Conservation (phyloP, 2,113 vertebrate species). For the Atrichornis clamosus region DNA sequence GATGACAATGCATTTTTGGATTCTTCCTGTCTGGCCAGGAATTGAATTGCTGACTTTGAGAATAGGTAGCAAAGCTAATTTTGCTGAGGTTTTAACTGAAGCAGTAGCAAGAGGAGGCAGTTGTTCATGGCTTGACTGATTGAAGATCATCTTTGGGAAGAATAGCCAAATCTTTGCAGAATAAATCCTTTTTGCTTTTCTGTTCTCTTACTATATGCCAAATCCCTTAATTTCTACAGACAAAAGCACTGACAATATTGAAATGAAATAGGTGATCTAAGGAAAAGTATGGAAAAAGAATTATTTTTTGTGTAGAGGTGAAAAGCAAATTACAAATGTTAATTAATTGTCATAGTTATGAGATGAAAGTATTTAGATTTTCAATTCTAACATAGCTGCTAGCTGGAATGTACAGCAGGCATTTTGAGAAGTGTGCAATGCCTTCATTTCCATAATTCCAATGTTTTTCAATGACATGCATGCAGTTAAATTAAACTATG, state of each 20-base stretch:
- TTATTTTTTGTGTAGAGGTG: neutral
- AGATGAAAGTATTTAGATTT: neutral
- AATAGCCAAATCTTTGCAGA: neutral
- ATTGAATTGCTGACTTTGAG: conserved; percentile 25
- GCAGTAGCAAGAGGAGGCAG: neutral
- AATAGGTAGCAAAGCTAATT: conserved; percentile 25
- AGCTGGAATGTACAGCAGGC: neutral
- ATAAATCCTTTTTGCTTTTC: neutral
- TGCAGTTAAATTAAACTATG: neutral
- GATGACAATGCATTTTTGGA: neutral
- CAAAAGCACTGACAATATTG: neutral
- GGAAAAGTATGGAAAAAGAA: neutral
- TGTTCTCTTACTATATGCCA: neutral
- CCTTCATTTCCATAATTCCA: neutral
- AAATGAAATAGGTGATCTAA: neutral
- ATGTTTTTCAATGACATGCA: neutral
- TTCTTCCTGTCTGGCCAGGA: conserved; percentile 17
- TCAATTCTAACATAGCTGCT: neutral
- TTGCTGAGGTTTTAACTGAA: conserved; percentile 41
- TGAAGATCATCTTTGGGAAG: conserved; percentile 8
- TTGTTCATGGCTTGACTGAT: neutral
- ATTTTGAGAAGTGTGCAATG: neutral
- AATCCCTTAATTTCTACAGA: neutral
- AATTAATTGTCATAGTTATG: neutral
- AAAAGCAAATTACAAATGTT: neutral